Percentiles rank a stretch among this genome's conserved stretches.
Conservation (phyloP, 2,797 vertebrate species). For the Epinephelus awoara region DNA sequence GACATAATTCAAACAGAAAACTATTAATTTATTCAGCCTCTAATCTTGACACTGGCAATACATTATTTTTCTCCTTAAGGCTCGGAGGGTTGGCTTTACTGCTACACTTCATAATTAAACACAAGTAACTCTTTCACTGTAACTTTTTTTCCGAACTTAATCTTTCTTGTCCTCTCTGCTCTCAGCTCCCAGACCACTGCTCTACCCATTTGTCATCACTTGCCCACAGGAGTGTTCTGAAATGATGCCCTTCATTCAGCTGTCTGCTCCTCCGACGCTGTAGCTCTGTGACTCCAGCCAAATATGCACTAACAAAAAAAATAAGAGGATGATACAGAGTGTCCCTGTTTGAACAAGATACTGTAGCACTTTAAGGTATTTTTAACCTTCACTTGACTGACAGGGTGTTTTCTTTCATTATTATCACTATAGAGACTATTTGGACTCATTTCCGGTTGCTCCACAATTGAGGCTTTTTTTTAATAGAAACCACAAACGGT, state of each 20-base stretch:
- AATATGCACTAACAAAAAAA: slow-evolving; percentile 29
- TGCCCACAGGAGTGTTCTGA: slow-evolving; percentile 86
- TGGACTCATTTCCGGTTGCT: neutral
- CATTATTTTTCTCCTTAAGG: neutral
- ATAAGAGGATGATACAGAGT: neutral
- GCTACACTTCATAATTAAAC: slow-evolving; percentile 16
- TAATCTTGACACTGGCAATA: slow-evolving; percentile 7
- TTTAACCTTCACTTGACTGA: slow-evolving; percentile 16
- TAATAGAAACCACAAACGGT: neutral
- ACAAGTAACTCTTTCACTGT: slow-evolving; percentile 7
- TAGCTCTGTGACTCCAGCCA: slow-evolving; percentile 19
- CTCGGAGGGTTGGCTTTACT: slow-evolving; percentile 4
- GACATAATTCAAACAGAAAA: slow-evolving; percentile 35
- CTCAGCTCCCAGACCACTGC: slow-evolving; percentile 88
- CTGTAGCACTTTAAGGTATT: slow-evolving; percentile 21
- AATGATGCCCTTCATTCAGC: slow-evolving; percentile 67
- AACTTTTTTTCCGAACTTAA: slow-evolving; percentile 8
- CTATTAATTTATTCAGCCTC: slow-evolving; percentile 28
- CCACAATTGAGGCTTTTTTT: slow-evolving; percentile 12
- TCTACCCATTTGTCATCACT: slow-evolving; percentile 86
- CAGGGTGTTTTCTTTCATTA: neutral
- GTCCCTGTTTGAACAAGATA: slow-evolving; percentile 6
- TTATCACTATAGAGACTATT: neutral
- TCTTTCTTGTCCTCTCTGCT: slow-evolving; percentile 47
- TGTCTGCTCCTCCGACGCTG: slow-evolving; percentile 35